Conservation (phyloP, 1,140 invertebrate species). For the Temnothorax curvispinosus region DNA sequence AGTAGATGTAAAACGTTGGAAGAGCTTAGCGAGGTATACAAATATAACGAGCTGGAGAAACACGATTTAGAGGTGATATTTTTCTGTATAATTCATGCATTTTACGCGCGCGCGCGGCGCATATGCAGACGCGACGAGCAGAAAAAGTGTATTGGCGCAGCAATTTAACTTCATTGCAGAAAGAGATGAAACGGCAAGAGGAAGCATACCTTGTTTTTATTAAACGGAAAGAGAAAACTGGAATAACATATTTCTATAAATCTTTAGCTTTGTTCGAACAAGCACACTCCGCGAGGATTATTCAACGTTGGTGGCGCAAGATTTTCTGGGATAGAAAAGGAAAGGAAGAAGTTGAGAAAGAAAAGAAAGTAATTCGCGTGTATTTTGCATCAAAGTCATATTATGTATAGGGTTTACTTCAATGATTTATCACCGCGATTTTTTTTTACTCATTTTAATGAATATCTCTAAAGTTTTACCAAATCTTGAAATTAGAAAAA, state of each 20-base stretch:
- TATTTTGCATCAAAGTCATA: neutral
- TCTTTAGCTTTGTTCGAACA: neutral
- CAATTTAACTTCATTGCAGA: constrained; percentile 9
- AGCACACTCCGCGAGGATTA: neutral
- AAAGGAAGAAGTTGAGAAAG: neutral
- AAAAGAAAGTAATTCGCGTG: neutral
- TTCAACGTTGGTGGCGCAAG: constrained; percentile 20
- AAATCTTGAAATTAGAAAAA: neutral
- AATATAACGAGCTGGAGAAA: neutral
- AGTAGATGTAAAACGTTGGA: constrained; percentile 1
- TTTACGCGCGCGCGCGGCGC: too few species aligned
- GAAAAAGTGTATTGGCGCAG: neutral
- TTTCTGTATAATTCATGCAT: neutral
- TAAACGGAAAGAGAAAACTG: neutral
- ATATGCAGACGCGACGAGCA: neutral
- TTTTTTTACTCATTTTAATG: neutral
- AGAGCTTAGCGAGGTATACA: neutral
- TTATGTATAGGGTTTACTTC: too few species aligned
- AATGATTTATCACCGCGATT: neutral
- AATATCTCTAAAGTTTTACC: neutral
- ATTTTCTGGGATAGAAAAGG: neutral
- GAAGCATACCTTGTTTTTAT: neutral
- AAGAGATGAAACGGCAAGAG: neutral
- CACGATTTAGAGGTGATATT: neutral
- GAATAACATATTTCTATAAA: neutral